These are phyloP conservation scores for Heteractis magnifica DNA, from an alignment of 92 coral and sea anemone genomes.

Conservation along the genomic window DNA sequence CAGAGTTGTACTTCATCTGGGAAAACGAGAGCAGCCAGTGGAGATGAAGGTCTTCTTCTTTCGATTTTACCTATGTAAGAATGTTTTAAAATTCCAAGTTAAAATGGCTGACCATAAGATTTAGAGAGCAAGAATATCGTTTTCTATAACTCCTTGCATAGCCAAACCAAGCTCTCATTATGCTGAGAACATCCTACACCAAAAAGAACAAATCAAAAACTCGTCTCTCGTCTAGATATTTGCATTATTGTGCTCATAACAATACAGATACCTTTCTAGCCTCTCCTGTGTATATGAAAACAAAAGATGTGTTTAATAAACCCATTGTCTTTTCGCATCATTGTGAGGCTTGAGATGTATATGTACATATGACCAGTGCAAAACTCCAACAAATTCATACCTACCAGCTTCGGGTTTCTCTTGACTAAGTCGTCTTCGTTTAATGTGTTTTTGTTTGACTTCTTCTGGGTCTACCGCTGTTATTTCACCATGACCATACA, in stretches of 20 bases:
- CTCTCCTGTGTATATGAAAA: too few species aligned
- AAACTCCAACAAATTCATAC: background rate
- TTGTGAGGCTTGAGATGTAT: too few species aligned
- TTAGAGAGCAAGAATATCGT: background rate
- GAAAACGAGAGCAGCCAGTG: slow-evolving; percentile 68
- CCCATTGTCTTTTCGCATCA: too few species aligned
- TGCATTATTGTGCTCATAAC: too few species aligned
- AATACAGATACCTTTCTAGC: too few species aligned
- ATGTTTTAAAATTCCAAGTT: background rate
- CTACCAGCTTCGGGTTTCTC: background rate
- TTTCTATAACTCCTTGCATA: too few species aligned
- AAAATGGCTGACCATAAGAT: background rate
- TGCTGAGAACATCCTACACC: too few species aligned
- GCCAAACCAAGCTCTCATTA: too few species aligned
- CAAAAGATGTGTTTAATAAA: too few species aligned
- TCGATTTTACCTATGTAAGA: slow-evolving; percentile 20
- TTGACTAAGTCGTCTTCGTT: background rate
- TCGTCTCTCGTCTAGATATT: too few species aligned
- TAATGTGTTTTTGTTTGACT: slow-evolving; percentile 7
- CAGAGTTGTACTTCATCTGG: slow-evolving; percentile 91
- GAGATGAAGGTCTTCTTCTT: slow-evolving; percentile 58
- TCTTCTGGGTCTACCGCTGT: slow-evolving; percentile 57
- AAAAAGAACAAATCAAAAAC: too few species aligned
- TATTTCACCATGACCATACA: slow-evolving; percentile 65
- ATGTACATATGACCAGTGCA: too few species aligned